A percentile compares a stretch with the other conserved stretches of the same genome.
phyloP scores from a whole-genome alignment of 2,797 vertebrate genomes.

The Platalea minor region DNA sequence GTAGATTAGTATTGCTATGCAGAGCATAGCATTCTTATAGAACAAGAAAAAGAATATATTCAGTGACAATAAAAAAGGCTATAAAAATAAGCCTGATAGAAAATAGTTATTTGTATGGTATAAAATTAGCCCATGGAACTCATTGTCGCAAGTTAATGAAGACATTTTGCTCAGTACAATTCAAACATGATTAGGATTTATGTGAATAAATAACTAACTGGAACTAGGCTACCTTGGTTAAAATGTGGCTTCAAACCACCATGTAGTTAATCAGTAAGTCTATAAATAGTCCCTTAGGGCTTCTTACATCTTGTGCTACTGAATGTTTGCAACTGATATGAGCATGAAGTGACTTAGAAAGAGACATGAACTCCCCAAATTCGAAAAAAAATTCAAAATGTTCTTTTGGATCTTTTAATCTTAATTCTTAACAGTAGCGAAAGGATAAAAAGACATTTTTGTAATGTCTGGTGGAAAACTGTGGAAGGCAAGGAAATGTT shows the following conservation, averaged over 20 bases:
- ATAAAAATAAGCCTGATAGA: slow-evolving; percentile 8
- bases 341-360: background rate
- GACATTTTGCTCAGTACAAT: background rate
- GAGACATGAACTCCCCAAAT: background rate
- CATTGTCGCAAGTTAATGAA: background rate
- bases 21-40: background rate
- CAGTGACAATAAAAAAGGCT: background rate
- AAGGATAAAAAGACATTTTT: background rate
- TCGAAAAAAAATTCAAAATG: background rate
- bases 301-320: background rate
- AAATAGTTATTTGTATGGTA: background rate
- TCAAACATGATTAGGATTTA: slow-evolving; percentile 3
- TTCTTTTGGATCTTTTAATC: background rate
- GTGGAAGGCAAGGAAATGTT: background rate
- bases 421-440: background rate
- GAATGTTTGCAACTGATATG: background rate
- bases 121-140: background rate
- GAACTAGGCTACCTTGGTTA: background rate
- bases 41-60: background rate
- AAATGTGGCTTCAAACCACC: background rate
- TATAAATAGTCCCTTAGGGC: background rate
- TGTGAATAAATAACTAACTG: background rate
- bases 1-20: background rate
- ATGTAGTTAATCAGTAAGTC: background rate
- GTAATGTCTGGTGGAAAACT: background rate